Evolutionary conservation across 2,113 vertebrate genomes (phyloP), one percentile per base, ranked within the genome.

Genomic region (Quiscalus mexicanus): DNA sequence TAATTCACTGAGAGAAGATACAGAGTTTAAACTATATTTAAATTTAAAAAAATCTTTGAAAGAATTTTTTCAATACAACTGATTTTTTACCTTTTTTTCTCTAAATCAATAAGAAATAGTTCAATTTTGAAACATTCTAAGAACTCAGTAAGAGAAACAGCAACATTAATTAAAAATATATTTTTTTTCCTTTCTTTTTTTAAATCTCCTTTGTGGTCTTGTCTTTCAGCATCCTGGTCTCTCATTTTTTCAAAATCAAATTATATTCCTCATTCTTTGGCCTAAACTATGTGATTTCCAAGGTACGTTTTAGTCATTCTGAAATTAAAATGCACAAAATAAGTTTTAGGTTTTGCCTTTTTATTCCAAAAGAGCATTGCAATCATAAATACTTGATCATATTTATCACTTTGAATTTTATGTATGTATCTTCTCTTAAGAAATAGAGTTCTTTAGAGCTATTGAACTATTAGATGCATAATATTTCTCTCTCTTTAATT

Each of bases 1-100:
- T 65, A 9, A 52, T 55, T 73, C 2, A 56, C 1, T 5, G n/a
- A 27, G 8, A 2, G 6, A 17, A 9, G 1, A 64, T 18, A 55
- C 0, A 7, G 1, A 49, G 5, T 69, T 70, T 17, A 49, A 53
- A n/a, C 8, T 65, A 28, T 31, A 68, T 71, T 64, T 1, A 59
- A 76, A 68, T 22, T 16, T 1, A 5, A 9, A 5, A 37, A 37
- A 52, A 31, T 5, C 1, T 52, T 60, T 68, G 10, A 30, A 70
- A 62, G 0, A 55, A 20, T 60, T n/a, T 58, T 12, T 11, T 42
- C 60, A 42, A 11, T 47, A 17, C 2, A 37, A 63, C 15, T 45
- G 49, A 56, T 33, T 87, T 44, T 2, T 6, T 84, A 17, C 6
- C 23, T 6, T 18, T 79, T 92, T 89, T 60, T 12, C 28, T 58